Percentiles rank a stretch among this genome's conserved stretches.
Evolutionary conservation across 2,888 invertebrate genomes (phyloP).

Genomic region (Drosophila basisetae): DNA sequence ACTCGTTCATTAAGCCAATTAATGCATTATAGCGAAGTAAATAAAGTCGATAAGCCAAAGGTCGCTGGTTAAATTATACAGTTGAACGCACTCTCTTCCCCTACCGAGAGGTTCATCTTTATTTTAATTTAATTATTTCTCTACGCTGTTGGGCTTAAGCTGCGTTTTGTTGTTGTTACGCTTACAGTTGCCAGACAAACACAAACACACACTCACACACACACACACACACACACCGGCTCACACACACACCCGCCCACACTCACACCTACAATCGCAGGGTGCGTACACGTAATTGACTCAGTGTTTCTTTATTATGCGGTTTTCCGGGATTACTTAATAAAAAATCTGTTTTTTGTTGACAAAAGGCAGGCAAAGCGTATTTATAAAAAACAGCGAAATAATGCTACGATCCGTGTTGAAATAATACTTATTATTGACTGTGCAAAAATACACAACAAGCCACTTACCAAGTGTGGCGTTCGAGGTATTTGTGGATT

Average conservation of each 20-base stretch:
- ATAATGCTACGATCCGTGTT: neutral
- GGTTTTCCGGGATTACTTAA: conserved; percentile 20
- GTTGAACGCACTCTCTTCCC: conserved; percentile 50
- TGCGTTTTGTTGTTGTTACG: conserved; percentile 5
- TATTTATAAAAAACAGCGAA: neutral
- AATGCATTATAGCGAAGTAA: conserved; percentile 44
- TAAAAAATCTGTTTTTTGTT: conserved; percentile 18
- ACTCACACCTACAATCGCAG: conserved; percentile 1
- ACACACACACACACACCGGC: too few relatives aligned
- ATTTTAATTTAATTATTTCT: conserved; percentile 61
- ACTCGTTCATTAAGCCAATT: conserved; percentile 49
- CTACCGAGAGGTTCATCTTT: conserved; percentile 33
- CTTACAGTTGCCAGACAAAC: conserved; percentile 9
- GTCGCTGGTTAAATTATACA: conserved; percentile 24
- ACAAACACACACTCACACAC: neutral
- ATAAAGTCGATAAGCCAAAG: conserved; percentile 29
- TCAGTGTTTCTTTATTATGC: conserved; percentile 34
- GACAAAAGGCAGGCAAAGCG: conserved; percentile 1
- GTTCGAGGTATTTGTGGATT: neutral
- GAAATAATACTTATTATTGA: neutral
- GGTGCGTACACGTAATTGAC: conserved; percentile 43
- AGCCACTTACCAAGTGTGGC: neutral
- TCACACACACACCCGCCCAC: neutral
- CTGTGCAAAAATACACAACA: conserved; percentile 2
- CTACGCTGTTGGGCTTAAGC: conserved; percentile 15